Base-by-base conservation (phyloP, 2,797 vertebrate genomes). In the Gallinago solitaria region DNA sequence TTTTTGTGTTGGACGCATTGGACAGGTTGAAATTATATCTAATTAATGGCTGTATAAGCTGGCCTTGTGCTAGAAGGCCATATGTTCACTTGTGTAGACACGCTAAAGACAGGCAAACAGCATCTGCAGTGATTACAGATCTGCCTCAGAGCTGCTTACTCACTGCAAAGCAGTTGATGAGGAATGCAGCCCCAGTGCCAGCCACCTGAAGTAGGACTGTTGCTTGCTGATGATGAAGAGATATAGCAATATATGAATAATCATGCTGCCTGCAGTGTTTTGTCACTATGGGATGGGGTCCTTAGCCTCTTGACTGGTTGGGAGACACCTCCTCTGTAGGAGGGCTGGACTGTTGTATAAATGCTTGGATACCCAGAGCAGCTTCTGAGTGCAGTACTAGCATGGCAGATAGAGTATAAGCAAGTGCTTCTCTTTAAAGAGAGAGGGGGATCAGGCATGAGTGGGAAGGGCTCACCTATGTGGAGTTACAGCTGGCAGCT, bases 111-210 rank as follows among this genome's bases (percentile, higher is more conserved):
- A 67, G 89, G 68, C 90, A 95, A 93, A 90, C 90, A 95, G 92
- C 92, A 96, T 95, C 93, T 96, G 82, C 90, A 77, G 64, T 48
- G 21, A 70, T 96, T 89, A 89, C 3, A 7, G 87, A 82, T 93
- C 71, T 90, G 90, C 85, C 92, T 92, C 37, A 64, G 83, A 92
- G 82, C 88, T 85, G 87, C 87, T 95, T 96, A 93, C 79, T 95
- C 85, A 75, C 76, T 51, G 64, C 0, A 0, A n/a, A 91, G 60
- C 67, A 18, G 54, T 93, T 74, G 69, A 63, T 83, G 88, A 87
- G 59, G 59, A 88, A 59, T 59, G 56, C 70, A 45, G 45, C 56
- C 59, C 51, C 3, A 17, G 41, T 92, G 74, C 92, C 86, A 91
- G 1, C 83, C 89, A 77, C 93, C 83, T 90, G 77, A 84, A 93